phyloP scores from a whole-genome alignment of 2,113 vertebrate species.

The Scalopus aquaticus region DNA sequence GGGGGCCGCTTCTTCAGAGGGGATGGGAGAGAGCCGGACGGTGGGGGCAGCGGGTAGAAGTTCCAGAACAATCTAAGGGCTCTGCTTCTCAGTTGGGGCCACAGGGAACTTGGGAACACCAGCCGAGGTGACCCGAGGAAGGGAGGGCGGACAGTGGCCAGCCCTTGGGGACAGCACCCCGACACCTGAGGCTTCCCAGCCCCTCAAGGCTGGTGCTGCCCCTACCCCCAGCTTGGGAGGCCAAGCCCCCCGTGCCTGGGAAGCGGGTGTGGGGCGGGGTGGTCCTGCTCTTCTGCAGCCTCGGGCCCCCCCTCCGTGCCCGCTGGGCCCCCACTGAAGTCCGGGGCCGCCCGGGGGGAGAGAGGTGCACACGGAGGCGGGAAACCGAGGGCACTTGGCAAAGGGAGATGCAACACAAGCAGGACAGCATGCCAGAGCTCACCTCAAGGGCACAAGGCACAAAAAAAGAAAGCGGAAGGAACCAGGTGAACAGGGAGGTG shows the following conservation, averaged over 20 bases:
- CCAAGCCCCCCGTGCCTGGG: neutral
- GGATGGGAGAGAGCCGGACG: conserved; percentile 60
- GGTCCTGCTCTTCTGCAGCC: neutral
- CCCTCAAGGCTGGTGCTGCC: neutral
- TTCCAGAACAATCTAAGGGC: conserved; percentile 24
- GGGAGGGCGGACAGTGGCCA: neutral
- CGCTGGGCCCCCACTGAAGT: neutral
- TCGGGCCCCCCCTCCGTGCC: neutral
- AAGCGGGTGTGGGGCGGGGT: neutral
- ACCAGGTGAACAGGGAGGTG: conserved; percentile 85
- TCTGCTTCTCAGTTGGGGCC: neutral
- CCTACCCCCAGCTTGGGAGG: neutral
- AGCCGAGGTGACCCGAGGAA: neutral
- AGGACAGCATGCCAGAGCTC: conserved; percentile 85
- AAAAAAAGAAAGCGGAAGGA: conserved; percentile 88
- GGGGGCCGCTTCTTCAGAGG: conserved; percentile 79
- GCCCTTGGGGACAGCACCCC: neutral
- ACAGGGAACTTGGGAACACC: neutral
- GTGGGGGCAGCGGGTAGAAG: conserved; percentile 67
- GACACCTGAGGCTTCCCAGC: neutral
- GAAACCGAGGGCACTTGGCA: conserved; percentile 84
- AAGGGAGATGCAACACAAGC: conserved; percentile 84
- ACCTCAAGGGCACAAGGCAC: conserved; percentile 93
- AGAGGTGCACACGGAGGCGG: neutral
- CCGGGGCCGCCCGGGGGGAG: conserved; percentile 8